Base-by-base conservation (phyloP, 2,888 invertebrate genomes). In the Eupeodes luniger region DNA sequence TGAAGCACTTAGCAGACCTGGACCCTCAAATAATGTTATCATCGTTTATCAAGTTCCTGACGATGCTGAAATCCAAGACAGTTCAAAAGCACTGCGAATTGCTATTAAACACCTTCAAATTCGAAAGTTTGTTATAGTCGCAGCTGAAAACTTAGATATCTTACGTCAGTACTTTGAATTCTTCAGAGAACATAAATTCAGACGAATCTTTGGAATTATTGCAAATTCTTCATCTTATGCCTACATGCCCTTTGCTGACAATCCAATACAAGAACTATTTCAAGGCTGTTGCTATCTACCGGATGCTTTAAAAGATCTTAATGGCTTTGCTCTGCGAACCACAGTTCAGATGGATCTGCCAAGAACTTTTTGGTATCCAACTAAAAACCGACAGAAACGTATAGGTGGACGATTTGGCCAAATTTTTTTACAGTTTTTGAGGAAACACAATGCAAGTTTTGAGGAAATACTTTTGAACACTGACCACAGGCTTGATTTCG, bases 281-380 rank as follows among this genome's bases (percentile, higher is more conserved):
- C 2, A 62, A n/a, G 1, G 40, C 6, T 16, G 16, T 19, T 2
- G 4, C 5, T 4, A 11, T 5, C 16, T 51, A 27, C 80, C 11
- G 1, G 14, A 85, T 57, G 62, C 67, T 4, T 16, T 75, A 0
- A 49, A 36, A 6, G 34, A 85, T 44, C 44, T 85, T 1, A 85
- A 85, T 49, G 84, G 80, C 0, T 80, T 69, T 10, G 27, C n/a
- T 5, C 5, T 85, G 10, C 84, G 80, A 9, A 75, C 75, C 7
- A 69, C 69, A 11, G 10, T 80, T 7, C 40, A 62, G 12, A 40
- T 5, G 0, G 75, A 85, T 16, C 0, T 34, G 4, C 74, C 80
- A 0, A 49, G 75, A 64, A 49, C 14, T 11, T 75, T 64, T 51
- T 49, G 75, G 69, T 85, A 80, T 49, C 27, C 12, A 11, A 34